Evolutionary conservation across 2,888 invertebrate genomes (phyloP).

Genomic region (Abrostola triplasia): DNA sequence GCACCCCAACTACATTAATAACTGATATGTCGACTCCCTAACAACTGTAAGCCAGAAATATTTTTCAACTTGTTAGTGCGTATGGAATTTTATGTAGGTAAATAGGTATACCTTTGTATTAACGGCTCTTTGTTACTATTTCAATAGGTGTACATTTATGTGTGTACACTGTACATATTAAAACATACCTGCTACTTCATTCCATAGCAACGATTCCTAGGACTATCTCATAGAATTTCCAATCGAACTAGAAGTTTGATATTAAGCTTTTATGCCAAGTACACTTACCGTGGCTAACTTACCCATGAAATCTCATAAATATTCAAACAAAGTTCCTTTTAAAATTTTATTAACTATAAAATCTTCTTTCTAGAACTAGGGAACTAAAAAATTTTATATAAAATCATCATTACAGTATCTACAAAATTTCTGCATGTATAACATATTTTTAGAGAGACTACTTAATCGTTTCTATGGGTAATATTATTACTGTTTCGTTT

Average conservation of each 20-base stretch:
- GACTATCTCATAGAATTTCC: conserved; percentile 29
- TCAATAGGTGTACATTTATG: too few relatives aligned
- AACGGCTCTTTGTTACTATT: too few relatives aligned
- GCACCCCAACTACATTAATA: conserved; percentile 25
- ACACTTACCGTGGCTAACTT: conserved; percentile 28
- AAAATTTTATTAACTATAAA: conserved; percentile 25
- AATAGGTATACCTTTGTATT: background rate
- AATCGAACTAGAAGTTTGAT: conserved; percentile 34
- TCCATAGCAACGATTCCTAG: conserved; percentile 32
- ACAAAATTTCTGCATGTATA: too few relatives aligned
- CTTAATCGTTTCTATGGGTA: too few relatives aligned
- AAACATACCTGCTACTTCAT: conserved; percentile 19
- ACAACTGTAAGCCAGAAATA: conserved; percentile 6
- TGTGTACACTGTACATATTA: too few relatives aligned
- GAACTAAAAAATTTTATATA: background rate
- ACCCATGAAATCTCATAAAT: conserved; percentile 30
- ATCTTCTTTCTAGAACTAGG: conserved; percentile 9
- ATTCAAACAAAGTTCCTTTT: conserved; percentile 33
- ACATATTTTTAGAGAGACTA: too few relatives aligned
- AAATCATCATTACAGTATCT: too few relatives aligned
- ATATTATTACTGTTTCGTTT: background rate
- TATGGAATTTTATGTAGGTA: conserved; percentile 9
- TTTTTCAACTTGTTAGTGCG: conserved; percentile 1
- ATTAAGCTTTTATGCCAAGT: conserved; percentile 45
- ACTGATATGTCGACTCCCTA: conserved; percentile 14